A percentile compares a stretch with the other conserved stretches of the same genome.
Evolutionary conservation across 2,888 invertebrate species (phyloP).

Genomic region (Pristionchus japonicus): DNA sequence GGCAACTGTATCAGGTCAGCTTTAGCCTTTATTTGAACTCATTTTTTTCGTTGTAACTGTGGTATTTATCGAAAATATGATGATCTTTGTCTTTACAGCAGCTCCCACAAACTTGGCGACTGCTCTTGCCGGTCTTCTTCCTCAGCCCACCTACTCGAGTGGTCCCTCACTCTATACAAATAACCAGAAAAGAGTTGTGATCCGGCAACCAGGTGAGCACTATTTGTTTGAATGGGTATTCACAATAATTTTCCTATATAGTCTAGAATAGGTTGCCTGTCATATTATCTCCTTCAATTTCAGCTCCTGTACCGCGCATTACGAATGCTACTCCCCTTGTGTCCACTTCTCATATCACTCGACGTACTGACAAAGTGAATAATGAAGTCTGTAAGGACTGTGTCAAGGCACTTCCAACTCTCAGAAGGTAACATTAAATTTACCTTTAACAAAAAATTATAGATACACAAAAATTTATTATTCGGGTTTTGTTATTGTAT

Average conservation of each 20-base stretch:
- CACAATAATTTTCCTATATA: background rate
- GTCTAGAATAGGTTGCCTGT: too few relatives aligned
- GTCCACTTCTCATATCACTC: background rate
- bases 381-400: constrained; percentile 20
- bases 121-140: constrained; percentile 5
- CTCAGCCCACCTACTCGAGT: background rate
- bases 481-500: background rate
- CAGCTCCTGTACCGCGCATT: background rate
- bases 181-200: background rate
- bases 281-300: background rate
- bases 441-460: background rate
- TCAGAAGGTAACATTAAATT: constrained; percentile 38
- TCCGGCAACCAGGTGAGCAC: background rate
- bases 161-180: background rate
- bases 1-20: background rate
- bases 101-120: constrained; percentile 1
- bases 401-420: constrained; percentile 8
- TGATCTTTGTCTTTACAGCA: background rate
- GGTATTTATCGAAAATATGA: background rate
- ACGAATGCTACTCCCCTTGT: background rate
- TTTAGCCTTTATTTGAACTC: too few relatives aligned
- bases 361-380: background rate
- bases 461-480: too few relatives aligned
- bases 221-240: too few relatives aligned
- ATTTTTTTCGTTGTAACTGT: background rate